These are phyloP conservation scores for Brachyhypopomus gauderio DNA, from an alignment of 2,113 vertebrate species.

Conservation along the genomic window DNA sequence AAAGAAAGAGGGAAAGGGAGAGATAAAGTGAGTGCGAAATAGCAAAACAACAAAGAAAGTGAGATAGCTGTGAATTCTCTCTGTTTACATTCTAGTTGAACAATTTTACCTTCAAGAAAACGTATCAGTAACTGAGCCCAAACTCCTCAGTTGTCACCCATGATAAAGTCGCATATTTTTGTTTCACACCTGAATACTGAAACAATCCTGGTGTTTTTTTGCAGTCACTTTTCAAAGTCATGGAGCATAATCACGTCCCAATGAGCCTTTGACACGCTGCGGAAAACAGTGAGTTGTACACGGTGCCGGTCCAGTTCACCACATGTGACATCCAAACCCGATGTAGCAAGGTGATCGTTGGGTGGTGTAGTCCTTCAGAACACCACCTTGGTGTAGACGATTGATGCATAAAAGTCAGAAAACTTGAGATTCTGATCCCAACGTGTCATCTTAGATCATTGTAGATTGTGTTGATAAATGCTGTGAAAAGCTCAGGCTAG, in stretches of 20 bases:
- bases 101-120: not conserved
- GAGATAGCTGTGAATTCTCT: no score
- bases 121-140: no score
- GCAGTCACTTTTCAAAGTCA: slow-evolving; percentile 2
- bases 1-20: no score
- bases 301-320: not conserved
- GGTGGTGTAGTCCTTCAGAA: not conserved
- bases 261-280: not conserved
- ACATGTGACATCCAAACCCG: not conserved
- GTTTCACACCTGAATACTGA: not conserved
- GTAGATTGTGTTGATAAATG: no score
- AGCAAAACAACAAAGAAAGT: no score
- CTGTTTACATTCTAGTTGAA: not conserved
- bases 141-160: not conserved
- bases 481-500: no score
- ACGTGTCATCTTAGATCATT: no score
- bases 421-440: no score
- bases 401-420: not conserved
- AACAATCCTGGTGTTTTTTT: not conserved
- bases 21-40: no score
- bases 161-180: not conserved
- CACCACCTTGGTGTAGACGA: not conserved
- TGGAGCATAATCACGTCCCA: not conserved
- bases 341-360: not conserved
- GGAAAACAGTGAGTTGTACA: not conserved